phyloP scores from a whole-genome alignment of 2,797 vertebrate genomes.

The Brachyrhaphis roseni region DNA sequence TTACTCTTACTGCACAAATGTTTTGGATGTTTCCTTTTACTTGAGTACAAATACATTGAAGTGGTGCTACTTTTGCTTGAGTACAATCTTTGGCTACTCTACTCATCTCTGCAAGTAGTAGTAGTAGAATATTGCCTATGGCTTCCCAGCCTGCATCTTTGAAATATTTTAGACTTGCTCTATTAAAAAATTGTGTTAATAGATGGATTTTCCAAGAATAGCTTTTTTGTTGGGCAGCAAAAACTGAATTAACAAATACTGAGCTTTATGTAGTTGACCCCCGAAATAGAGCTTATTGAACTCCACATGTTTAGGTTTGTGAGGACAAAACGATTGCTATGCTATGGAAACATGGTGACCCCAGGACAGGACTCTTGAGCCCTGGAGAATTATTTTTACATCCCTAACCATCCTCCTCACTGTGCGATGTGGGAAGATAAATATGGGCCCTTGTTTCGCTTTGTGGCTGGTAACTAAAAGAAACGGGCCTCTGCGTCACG shows the following conservation, averaged over 20 bases:
- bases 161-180: neutral
- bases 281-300: neutral
- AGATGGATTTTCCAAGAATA: neutral
- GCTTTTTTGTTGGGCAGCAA: too few species aligned
- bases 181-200: neutral
- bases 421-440: neutral
- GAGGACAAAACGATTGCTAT: neutral
- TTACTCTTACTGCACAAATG: too few species aligned
- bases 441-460: neutral
- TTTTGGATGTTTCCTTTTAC: too few species aligned
- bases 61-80: neutral
- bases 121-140: too few species aligned
- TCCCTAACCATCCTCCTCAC: neutral
- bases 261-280: neutral
- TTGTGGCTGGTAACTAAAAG: slow-evolving; percentile 1
- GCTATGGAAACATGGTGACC: neutral
- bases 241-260: neutral
- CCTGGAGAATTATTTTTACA: neutral
- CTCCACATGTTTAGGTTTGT: neutral
- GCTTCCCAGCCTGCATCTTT: neutral
- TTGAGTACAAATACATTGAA: too few species aligned
- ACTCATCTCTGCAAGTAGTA: too few species aligned
- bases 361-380: neutral
- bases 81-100: neutral
- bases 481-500: neutral